Percentiles rank a stretch among this genome's conserved stretches.
phyloP scores from a whole-genome alignment of 2,888 invertebrate species.

The Quadriops clusia region DNA sequence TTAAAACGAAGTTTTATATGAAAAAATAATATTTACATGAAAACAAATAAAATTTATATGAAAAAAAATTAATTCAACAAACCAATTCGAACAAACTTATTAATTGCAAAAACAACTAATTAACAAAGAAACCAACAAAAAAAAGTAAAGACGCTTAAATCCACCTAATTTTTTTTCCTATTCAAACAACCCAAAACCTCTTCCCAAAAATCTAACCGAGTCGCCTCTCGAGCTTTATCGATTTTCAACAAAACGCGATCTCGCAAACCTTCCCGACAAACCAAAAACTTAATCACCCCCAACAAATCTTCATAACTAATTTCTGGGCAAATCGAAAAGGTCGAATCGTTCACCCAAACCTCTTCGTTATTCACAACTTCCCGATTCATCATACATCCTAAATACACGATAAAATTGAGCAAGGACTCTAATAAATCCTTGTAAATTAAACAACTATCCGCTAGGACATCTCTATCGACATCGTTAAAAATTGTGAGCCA shows the following conservation, averaged over 20 bases:
- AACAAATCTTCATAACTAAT: conserved; percentile 42
- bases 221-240: conserved; percentile 32
- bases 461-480: conserved; percentile 26
- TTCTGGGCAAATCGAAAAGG: conserved; percentile 31
- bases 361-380: no score
- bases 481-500: conserved; percentile 31
- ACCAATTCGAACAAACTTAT: neutral
- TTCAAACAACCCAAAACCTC: conserved; percentile 11
- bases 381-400: conserved; percentile 36
- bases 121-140: conserved; percentile 5
- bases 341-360: conserved; percentile 31
- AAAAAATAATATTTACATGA: no score
- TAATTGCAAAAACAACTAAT: conserved; percentile 2
- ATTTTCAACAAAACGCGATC: conserved; percentile 38
- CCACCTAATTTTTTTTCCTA: no score
- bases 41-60: conserved; percentile 5
- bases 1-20: no score
- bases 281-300: conserved; percentile 35
- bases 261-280: conserved; percentile 33
- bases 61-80: conserved; percentile 2
- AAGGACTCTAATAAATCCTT: conserved; percentile 33
- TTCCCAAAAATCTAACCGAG: conserved; percentile 37
- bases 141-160: no score
- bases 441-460: conserved; percentile 27
- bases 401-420: conserved; percentile 37